A percentile compares a stretch with the other conserved stretches of the same genome.
phyloP scores from a whole-genome alignment of 2,888 invertebrate genomes.

The Cyaniris semiargus region DNA sequence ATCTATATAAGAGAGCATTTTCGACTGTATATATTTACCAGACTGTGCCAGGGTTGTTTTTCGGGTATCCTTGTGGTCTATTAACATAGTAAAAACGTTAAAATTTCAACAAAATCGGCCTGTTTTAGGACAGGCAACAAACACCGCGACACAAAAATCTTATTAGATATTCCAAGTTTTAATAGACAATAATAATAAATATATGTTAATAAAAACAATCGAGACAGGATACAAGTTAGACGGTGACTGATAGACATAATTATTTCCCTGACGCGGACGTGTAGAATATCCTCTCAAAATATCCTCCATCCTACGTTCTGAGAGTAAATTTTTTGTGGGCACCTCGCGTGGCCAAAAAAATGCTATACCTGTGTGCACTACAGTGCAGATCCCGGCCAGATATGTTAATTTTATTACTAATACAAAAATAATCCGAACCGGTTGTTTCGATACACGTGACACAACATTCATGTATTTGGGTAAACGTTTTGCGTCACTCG shows the following conservation, averaged over 20 bases:
- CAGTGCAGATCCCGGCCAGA: constrained; percentile 50
- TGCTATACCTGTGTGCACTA: constrained; percentile 3
- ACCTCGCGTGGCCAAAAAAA: constrained; percentile 6
- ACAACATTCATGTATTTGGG: constrained; percentile 21
- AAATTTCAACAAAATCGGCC: too few species aligned
- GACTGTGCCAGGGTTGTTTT: too few species aligned
- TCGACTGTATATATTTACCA: too few species aligned
- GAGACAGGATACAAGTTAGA: background rate
- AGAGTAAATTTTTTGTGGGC: constrained; percentile 11
- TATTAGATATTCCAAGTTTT: too few species aligned
- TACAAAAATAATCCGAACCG: constrained; percentile 72
- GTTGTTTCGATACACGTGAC: constrained; percentile 63
- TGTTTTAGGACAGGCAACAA: too few species aligned
- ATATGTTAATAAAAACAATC: background rate
- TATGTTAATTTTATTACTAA: constrained; percentile 77
- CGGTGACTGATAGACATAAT: background rate
- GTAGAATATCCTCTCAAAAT: background rate
- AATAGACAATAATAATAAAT: background rate
- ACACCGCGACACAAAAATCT: too few species aligned
- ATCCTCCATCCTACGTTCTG: background rate
- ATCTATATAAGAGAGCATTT: too few species aligned
- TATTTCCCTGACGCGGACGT: background rate
- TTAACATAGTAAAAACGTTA: too few species aligned
- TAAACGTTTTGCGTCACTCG: constrained; percentile 8
- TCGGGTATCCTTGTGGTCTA: too few species aligned